phyloP scores from a whole-genome alignment of 2,113 vertebrate genomes.

The Tylochromis polylepis region DNA sequence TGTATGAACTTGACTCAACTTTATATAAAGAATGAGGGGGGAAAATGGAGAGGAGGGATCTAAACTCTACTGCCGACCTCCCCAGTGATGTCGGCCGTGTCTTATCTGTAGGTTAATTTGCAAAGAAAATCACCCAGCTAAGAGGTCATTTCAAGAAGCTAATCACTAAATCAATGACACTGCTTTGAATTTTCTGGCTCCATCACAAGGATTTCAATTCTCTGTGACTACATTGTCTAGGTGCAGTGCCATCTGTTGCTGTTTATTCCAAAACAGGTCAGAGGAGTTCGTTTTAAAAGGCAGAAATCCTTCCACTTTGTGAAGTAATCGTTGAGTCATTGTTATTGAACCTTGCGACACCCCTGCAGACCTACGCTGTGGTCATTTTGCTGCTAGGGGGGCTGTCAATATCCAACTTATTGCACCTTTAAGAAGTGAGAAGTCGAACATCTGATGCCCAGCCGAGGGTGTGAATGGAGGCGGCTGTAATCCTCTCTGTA shows the following conservation, averaged over 20 bases:
- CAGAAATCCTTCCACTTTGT: not conserved
- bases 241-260: not conserved
- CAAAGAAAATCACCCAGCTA: not conserved
- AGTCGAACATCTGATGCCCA: constrained; percentile 44
- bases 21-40: not conserved
- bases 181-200: not conserved
- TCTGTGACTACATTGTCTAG: not conserved
- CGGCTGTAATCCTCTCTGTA: constrained; percentile 4
- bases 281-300: not conserved
- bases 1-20: not conserved
- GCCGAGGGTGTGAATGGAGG: constrained; percentile 40
- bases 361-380: constrained; percentile 13
- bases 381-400: constrained; percentile 11
- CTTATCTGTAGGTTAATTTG: not conserved
- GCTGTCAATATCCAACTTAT: constrained; percentile 25
- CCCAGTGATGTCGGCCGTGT: not conserved
- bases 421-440: constrained; percentile 42
- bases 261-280: not conserved
- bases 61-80: not conserved
- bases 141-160: not conserved
- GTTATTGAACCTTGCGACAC: constrained; percentile 1
- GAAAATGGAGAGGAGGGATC: not conserved
- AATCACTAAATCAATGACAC: not conserved
- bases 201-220: not conserved
- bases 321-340: constrained; percentile 12